phyloP scores from a whole-genome alignment of 1,140 invertebrate species.

The Hydropsyche tenuis region DNA sequence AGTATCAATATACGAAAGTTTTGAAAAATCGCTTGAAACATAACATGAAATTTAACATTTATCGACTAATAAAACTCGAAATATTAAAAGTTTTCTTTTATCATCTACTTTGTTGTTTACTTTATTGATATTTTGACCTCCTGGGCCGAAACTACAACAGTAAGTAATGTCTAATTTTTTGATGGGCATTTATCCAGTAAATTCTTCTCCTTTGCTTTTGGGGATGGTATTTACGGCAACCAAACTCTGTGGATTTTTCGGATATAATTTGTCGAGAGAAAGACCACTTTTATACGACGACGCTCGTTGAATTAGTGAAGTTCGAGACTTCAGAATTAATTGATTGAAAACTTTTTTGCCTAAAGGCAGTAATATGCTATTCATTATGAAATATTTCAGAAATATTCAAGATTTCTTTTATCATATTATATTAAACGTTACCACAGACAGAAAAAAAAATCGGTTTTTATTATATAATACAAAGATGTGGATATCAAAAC shows the following conservation, averaged over 20 bases:
- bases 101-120: constrained; percentile 92
- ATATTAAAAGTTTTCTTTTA: too few relatives aligned
- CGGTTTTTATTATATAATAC: too few relatives aligned
- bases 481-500: too few relatives aligned
- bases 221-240: constrained; percentile 68
- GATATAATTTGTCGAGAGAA: constrained; percentile 78
- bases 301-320: constrained; percentile 33
- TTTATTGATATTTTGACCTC: constrained; percentile 92
- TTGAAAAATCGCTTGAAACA: too few relatives aligned
- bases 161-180: constrained; percentile 83
- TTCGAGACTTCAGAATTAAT: neutral
- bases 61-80: too few relatives aligned
- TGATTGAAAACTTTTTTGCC: constrained; percentile 2
- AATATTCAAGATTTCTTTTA: neutral
- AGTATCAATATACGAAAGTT: too few relatives aligned
- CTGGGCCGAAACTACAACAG: constrained; percentile 82
- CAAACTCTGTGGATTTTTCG: constrained; percentile 73
- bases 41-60: too few relatives aligned
- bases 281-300: constrained; percentile 74
- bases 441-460: too few relatives aligned
- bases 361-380: constrained; percentile 12
- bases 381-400: constrained; percentile 9
- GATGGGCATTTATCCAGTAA: constrained; percentile 80
- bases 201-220: constrained; percentile 62
- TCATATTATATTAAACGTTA: too few relatives aligned